A percentile compares a stretch with the other conserved stretches of the same genome.
Evolutionary conservation across 1,140 invertebrate species (phyloP).

Genomic region (Aphelenchoides fujianensis): DNA sequence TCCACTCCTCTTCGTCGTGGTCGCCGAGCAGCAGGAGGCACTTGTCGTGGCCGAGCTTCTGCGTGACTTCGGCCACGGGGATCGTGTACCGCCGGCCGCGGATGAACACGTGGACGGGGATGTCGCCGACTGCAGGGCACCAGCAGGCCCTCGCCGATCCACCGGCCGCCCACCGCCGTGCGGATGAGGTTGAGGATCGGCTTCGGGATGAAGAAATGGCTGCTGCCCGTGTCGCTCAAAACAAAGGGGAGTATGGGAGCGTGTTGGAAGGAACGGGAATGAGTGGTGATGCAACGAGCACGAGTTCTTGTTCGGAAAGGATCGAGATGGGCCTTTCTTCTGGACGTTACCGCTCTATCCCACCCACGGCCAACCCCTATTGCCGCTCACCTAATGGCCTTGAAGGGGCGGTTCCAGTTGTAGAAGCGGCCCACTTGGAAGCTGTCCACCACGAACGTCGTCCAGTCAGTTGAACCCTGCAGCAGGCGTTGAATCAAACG

Average conservation of each 20-base stretch:
- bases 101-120: background rate
- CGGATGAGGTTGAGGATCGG: background rate
- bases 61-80: background rate
- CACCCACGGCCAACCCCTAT: too few relatives aligned
- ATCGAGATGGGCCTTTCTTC: too few relatives aligned
- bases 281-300: too few relatives aligned
- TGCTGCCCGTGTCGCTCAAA: too few relatives aligned
- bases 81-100: background rate
- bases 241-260: too few relatives aligned
- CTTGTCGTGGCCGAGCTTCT: background rate
- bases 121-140: background rate
- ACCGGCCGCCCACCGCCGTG: background rate
- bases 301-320: too few relatives aligned
- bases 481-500: too few relatives aligned
- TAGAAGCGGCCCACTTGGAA: background rate
- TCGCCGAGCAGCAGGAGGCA: background rate
- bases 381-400: background rate
- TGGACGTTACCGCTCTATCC: too few relatives aligned
- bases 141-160: background rate
- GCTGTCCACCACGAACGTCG: background rate
- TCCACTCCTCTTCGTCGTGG: background rate
- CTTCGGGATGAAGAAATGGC: background rate
- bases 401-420: background rate
- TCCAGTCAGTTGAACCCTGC: background rate
- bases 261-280: too few relatives aligned